Percentiles rank a stretch among this genome's conserved stretches.
Conservation (phyloP, 2,797 vertebrate species). For the Buphagus erythrorhynchus region DNA sequence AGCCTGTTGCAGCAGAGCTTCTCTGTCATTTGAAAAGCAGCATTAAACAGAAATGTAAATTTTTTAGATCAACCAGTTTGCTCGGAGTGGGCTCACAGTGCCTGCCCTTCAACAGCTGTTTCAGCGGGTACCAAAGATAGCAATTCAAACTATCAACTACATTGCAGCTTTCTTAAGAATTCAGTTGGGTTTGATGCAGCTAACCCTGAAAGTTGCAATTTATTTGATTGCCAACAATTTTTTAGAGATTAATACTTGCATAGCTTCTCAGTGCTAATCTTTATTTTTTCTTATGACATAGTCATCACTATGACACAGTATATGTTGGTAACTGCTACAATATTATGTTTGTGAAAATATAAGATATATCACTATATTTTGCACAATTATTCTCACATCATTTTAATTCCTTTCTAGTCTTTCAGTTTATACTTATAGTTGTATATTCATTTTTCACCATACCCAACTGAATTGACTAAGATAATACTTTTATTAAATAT, state of each 20-base stretch:
- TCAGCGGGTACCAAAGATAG: not conserved
- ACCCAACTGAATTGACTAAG: not conserved
- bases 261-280: not conserved
- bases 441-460: not conserved
- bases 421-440: not conserved
- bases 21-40: not conserved
- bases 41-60: not conserved
- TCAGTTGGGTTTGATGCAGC: not conserved
- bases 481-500: not conserved
- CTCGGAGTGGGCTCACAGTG: rapidly evolving
- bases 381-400: not conserved
- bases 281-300: not conserved
- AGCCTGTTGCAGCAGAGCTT: not conserved
- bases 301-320: not conserved
- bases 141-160: not conserved
- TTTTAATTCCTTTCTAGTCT: not conserved
- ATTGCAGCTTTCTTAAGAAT: not conserved
- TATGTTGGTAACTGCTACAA: not conserved
- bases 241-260: not conserved
- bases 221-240: not conserved
- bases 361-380: not conserved
- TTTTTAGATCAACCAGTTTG: not conserved
- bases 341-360: not conserved
- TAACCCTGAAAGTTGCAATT: not conserved
- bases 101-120: not conserved